Percentiles rank a stretch among this genome's conserved stretches.
Evolutionary conservation across 2,888 invertebrate species (phyloP).

Genomic region (Busseola fusca): DNA sequence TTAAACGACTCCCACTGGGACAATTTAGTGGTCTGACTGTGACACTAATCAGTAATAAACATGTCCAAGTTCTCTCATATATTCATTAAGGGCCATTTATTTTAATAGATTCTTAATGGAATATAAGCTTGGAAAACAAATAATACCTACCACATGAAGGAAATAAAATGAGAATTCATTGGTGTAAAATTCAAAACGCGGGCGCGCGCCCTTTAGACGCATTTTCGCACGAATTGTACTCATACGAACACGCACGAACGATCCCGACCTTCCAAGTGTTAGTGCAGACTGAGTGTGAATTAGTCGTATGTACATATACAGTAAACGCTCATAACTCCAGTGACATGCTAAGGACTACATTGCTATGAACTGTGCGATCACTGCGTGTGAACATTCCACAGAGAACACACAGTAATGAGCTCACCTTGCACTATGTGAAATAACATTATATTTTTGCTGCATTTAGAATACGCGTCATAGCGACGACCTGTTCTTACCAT

Average conservation of each 20-base stretch:
- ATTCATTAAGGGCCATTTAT: conserved; percentile 12
- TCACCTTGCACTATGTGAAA: no score
- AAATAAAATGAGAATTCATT: neutral
- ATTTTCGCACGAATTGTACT: neutral
- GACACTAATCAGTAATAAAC: conserved; percentile 47
- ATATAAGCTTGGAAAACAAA: neutral
- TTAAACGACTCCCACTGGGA: conserved; percentile 41
- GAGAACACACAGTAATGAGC: no score
- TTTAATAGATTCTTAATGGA: conserved; percentile 1
- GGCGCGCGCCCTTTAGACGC: neutral
- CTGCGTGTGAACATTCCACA: no score
- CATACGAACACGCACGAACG: neutral
- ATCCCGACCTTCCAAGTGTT: neutral
- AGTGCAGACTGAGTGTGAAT: neutral
- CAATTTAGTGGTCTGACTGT: conserved; percentile 46
- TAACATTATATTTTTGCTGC: no score
- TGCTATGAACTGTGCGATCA: no score
- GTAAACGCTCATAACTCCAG: no score
- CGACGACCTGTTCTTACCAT: no score
- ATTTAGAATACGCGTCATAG: no score
- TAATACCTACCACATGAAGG: no score
- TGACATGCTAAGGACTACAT: no score
- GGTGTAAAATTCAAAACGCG: neutral
- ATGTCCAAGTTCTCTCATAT: conserved; percentile 36
- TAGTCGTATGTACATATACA: no score